phyloP scores from a whole-genome alignment of 2,888 invertebrate genomes.

The Tenthredo mesomela region DNA sequence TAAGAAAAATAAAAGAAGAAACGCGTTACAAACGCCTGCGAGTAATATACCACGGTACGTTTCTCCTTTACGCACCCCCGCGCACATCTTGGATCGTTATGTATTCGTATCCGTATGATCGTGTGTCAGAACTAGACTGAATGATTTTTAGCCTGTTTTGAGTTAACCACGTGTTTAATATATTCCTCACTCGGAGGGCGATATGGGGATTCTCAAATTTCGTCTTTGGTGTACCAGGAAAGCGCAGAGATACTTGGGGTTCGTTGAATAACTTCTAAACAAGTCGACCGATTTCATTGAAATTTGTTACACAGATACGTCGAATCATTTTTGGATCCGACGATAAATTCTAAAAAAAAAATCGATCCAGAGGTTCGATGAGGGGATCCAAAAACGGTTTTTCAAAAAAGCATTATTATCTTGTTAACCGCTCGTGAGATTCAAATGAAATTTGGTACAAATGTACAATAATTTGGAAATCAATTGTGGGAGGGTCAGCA shows the following conservation, averaged over 20 bases:
- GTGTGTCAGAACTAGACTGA: constrained; percentile 9
- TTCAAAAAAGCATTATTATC: background rate
- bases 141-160: background rate
- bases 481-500: background rate
- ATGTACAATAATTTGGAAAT: background rate
- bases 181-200: background rate
- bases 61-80: constrained; percentile 4
- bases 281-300: background rate
- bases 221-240: background rate
- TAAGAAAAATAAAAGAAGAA: background rate
- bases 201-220: background rate
- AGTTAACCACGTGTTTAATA: constrained; percentile 10
- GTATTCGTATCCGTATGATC: background rate
- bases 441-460: background rate
- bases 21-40: constrained; percentile 27
- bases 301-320: background rate
- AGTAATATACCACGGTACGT: constrained; percentile 28
- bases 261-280: background rate
- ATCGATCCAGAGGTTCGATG: background rate
- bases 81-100: constrained; percentile 29
- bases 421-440: background rate
- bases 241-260: background rate
- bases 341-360: background rate
- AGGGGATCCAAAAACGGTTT: background rate
- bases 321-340: background rate